A percentile compares a stretch with the other conserved stretches of the same genome.
Conservation (phyloP, 2,888 invertebrate species). For the Tanytarsus gracilentus region DNA sequence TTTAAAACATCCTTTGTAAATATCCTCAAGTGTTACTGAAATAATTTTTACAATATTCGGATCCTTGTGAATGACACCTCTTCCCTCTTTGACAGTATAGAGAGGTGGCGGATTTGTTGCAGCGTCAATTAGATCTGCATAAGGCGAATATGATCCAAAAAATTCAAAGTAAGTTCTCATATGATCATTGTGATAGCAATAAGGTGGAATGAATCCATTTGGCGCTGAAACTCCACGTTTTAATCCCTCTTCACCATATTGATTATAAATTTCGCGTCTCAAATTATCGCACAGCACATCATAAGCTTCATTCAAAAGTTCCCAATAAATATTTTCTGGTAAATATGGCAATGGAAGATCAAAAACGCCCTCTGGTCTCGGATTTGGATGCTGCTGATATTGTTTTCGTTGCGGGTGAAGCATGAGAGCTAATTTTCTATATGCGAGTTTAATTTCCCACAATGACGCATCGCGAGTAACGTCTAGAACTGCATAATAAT, state of each 20-base stretch:
- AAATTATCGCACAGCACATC: conserved; percentile 63
- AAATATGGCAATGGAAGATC: conserved; percentile 35
- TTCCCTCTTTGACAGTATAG: conserved; percentile 51
- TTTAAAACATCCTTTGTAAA: conserved; percentile 67
- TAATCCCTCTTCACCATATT: conserved; percentile 80
- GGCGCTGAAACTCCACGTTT: conserved; percentile 70
- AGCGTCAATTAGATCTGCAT: conserved; percentile 63
- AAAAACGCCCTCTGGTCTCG: conserved; percentile 37
- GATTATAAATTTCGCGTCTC: conserved; percentile 70
- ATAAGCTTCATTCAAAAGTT: conserved; percentile 61
- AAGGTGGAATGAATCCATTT: conserved; percentile 59
- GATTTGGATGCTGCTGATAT: conserved; percentile 48
- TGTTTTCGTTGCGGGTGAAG: conserved; percentile 45
- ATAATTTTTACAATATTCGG: conserved; percentile 49
- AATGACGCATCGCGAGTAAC: conserved; percentile 55
- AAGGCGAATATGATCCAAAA: conserved; percentile 76
- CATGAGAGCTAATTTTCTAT: conserved; percentile 46
- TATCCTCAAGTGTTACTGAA: conserved; percentile 52
- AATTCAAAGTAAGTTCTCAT: conserved; percentile 65
- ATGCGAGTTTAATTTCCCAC: conserved; percentile 64
- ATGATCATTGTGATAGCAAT: conserved; percentile 73
- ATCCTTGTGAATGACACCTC: conserved; percentile 57
- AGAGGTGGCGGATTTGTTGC: conserved; percentile 53
- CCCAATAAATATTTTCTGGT: conserved; percentile 37
- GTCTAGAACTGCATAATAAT: conserved; percentile 70